These are phyloP conservation scores for Chaetodon auriga DNA, from an alignment of 2,113 vertebrate species.

Conservation along the genomic window DNA sequence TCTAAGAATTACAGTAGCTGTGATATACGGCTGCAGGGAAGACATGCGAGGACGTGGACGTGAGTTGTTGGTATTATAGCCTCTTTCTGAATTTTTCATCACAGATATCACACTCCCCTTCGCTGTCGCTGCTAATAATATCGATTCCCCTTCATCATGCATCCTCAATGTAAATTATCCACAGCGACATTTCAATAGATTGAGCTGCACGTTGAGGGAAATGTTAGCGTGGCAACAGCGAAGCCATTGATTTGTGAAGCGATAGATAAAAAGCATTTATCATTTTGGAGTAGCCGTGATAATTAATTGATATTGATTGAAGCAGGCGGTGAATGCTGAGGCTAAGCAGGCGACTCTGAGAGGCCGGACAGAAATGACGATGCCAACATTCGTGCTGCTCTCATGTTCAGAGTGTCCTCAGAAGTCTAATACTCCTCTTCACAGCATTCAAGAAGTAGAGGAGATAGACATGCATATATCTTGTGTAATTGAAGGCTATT, in stretches of 20 bases:
- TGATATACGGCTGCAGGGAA: slow-evolving; percentile 41
- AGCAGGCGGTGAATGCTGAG: slow-evolving; percentile 56
- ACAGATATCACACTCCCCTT: slow-evolving; percentile 48
- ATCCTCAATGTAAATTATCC: slow-evolving; percentile 65
- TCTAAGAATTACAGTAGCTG: slow-evolving; percentile 48
- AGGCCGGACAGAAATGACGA: slow-evolving; percentile 50
- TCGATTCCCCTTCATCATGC: slow-evolving; percentile 65
- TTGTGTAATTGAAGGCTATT: slow-evolving; percentile 80
- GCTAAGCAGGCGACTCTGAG: slow-evolving; percentile 3
- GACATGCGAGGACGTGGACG: neutral
- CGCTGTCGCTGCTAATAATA: slow-evolving; percentile 61
- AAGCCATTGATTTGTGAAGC: slow-evolving; percentile 76
- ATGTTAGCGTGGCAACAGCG: slow-evolving; percentile 69
- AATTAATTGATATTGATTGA: slow-evolving; percentile 79
- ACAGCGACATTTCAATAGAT: slow-evolving; percentile 64
- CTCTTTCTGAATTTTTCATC: slow-evolving; percentile 27
- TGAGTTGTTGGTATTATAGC: slow-evolving; percentile 18
- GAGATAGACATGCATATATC: slow-evolving; percentile 72
- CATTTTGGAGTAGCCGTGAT: slow-evolving; percentile 68
- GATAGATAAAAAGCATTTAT: slow-evolving; percentile 78
- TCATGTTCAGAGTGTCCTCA: slow-evolving; percentile 56
- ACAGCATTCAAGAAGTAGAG: slow-evolving; percentile 60
- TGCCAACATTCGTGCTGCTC: slow-evolving; percentile 32
- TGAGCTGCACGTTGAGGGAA: slow-evolving; percentile 62
- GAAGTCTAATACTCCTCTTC: slow-evolving; percentile 58